Conservation (phyloP, 2,888 invertebrate genomes). For the Drosophila prostipennis region DNA sequence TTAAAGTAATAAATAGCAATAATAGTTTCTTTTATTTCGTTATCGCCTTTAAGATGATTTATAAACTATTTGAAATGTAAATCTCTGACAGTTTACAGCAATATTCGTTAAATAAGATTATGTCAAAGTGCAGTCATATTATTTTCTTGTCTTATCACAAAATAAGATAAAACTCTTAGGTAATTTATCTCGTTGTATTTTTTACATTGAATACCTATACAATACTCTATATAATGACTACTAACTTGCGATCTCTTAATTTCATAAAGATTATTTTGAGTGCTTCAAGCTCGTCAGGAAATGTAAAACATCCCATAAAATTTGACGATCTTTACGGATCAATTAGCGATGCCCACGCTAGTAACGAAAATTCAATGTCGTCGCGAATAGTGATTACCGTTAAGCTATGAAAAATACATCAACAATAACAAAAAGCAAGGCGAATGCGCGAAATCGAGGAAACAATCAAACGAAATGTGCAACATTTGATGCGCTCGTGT, state of each 20-base stretch:
- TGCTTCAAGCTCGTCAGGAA: not conserved
- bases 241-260: no score
- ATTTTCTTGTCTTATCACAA: not conserved
- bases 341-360: constrained; percentile 40
- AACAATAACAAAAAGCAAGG: constrained; percentile 18
- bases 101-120: constrained; percentile 8
- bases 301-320: constrained; percentile 4
- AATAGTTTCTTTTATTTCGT: not conserved
- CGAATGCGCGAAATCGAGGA: constrained; percentile 27
- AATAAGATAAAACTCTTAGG: not conserved
- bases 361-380: constrained; percentile 62
- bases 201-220: no score
- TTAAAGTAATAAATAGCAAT: no score
- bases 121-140: not conserved
- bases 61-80: not conserved
- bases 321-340: constrained; percentile 28
- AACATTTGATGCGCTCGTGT: constrained; percentile 39
- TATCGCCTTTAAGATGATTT: not conserved
- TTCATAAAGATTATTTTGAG: not conserved
- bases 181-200: no score
- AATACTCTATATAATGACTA: no score
- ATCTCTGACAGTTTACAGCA: not conserved
- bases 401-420: constrained; percentile 42
- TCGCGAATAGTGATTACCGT: constrained; percentile 52
- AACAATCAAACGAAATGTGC: constrained; percentile 41